Evolutionary conservation across 2,797 vertebrate species (phyloP).

Genomic region (Paratrypauchen microcephalus): DNA sequence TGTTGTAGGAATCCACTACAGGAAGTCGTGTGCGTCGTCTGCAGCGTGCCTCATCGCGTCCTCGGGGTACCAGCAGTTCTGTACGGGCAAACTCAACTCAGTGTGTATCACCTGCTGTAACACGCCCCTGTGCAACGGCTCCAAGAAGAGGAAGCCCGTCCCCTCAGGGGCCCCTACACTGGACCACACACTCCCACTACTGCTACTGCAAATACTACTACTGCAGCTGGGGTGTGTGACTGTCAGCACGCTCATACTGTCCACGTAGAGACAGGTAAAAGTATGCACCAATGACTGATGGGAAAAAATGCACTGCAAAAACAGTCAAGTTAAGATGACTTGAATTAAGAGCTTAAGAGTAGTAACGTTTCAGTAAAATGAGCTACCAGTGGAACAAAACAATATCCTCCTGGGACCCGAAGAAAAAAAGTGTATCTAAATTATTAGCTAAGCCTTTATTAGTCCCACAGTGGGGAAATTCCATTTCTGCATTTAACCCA

Average conservation of each 20-base stretch:
- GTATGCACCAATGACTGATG: background rate
- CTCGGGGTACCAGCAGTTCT: conserved; percentile 97
- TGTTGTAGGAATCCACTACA: conserved; percentile 87
- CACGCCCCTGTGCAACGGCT: conserved; percentile 94
- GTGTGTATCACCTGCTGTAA: conserved; percentile 98
- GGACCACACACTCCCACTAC: background rate
- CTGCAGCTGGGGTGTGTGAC: conserved; percentile 44
- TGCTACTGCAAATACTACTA: background rate
- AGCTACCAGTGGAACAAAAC: too few species aligned
- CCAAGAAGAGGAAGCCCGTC: conserved; percentile 82
- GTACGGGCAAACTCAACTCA: conserved; percentile 92
- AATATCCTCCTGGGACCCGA: too few species aligned
- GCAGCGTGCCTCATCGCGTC: conserved; percentile 95
- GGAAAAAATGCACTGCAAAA: too few species aligned
- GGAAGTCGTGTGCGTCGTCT: conserved; percentile 94
- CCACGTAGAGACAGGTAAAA: conserved; percentile 38
- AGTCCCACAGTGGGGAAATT: too few species aligned
- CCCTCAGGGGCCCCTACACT: conserved; percentile 40
- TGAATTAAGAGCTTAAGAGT: too few species aligned
- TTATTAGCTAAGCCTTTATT: too few species aligned
- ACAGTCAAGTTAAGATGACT: too few species aligned
- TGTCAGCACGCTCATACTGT: conserved; percentile 27
- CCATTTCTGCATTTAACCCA: too few species aligned
- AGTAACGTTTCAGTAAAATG: too few species aligned
- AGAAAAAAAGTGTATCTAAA: too few species aligned